phyloP scores from a whole-genome alignment of 23 tunicate species.

The Ciona savignyi region DNA sequence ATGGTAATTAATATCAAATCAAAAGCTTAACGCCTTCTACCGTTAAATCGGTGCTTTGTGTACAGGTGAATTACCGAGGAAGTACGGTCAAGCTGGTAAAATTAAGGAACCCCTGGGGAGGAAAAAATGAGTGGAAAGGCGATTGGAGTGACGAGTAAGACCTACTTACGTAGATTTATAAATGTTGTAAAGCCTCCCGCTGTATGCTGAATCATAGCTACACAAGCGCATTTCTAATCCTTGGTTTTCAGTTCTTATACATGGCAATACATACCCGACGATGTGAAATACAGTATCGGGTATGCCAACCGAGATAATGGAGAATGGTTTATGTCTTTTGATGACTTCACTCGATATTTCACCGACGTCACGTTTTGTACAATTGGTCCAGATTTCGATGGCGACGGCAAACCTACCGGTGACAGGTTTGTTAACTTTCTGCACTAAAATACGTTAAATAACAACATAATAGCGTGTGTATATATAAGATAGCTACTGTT shows the following conservation, averaged over 20 bases:
- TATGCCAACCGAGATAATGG: slow-evolving; percentile 61
- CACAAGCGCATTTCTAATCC: too few relatives aligned
- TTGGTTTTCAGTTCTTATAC: slow-evolving; percentile 39
- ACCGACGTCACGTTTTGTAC: slow-evolving; percentile 71
- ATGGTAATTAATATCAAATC: not conserved
- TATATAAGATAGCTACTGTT: too few relatives aligned
- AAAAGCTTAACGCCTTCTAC: not conserved
- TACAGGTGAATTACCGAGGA: slow-evolving; percentile 40
- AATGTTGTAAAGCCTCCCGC: too few relatives aligned
- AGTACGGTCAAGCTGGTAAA: slow-evolving; percentile 46
- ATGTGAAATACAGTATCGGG: slow-evolving; percentile 34
- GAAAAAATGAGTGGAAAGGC: slow-evolving; percentile 67
- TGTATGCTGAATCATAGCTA: too few relatives aligned
- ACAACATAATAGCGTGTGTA: too few relatives aligned
- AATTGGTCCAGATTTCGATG: slow-evolving; percentile 85
- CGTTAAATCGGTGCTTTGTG: not conserved
- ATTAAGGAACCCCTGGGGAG: slow-evolving; percentile 83
- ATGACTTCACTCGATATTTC: slow-evolving; percentile 51
- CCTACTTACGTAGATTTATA: too few relatives aligned
- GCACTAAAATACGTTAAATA: too few relatives aligned
- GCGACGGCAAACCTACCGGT: slow-evolving; percentile 77
- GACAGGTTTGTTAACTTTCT: too few relatives aligned
- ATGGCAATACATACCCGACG: slow-evolving; percentile 56
- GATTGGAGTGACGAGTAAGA: slow-evolving; percentile 81
- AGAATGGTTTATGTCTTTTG: slow-evolving; percentile 83